Conservation (phyloP, 2,797 vertebrate genomes). For the Naso thynnoides region DNA sequence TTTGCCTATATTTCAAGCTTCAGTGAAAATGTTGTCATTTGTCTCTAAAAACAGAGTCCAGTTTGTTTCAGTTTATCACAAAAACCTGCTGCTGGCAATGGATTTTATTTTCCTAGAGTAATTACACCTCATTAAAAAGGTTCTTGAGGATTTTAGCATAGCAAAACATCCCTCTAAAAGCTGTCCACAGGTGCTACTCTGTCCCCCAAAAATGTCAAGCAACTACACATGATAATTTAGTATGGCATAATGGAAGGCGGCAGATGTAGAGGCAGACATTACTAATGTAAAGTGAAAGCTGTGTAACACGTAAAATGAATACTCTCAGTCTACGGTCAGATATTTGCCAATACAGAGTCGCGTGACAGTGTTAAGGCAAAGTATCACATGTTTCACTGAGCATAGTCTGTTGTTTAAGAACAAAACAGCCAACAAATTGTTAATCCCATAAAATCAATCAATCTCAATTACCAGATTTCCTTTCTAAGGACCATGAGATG, state of each 20-base stretch:
- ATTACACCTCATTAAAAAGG: constrained; percentile 13
- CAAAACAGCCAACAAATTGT: no score
- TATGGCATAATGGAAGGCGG: constrained; percentile 24
- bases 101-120: constrained; percentile 1
- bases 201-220: constrained; percentile 23
- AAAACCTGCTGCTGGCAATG: neutral
- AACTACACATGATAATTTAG: constrained; percentile 48
- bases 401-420: no score
- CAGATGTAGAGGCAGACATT: constrained; percentile 50
- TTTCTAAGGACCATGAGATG: constrained; percentile 46
- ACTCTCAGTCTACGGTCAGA: neutral
- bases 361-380: constrained; percentile 33
- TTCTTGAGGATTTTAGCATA: neutral
- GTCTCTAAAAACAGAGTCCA: constrained; percentile 14
- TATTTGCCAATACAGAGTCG: constrained; percentile 25
- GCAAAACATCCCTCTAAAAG: neutral
- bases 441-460: no score
- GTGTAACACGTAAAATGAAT: constrained; percentile 39
- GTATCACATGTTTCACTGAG: constrained; percentile 32
- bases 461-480: constrained; percentile 74
- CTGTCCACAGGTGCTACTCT: constrained; percentile 7
- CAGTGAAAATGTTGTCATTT: constrained; percentile 28
- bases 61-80: constrained; percentile 15
- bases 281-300: constrained; percentile 53
- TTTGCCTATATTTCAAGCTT: constrained; percentile 2